Percentiles rank a stretch among this genome's conserved stretches.
Conservation (phyloP, 2,888 invertebrate species). For the Ypsolopha scabrella region DNA sequence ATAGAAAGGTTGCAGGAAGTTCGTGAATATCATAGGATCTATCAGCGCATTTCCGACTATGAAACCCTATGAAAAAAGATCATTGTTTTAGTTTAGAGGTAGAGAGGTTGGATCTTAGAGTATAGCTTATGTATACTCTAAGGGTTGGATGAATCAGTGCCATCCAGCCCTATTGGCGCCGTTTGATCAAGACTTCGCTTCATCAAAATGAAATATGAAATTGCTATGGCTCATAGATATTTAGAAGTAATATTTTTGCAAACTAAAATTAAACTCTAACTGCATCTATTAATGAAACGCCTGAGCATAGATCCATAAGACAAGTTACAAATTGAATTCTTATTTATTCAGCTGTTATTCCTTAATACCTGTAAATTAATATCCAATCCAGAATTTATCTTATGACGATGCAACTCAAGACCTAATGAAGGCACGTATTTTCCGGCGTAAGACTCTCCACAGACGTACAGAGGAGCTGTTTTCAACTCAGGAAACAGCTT, state of each 20-base stretch:
- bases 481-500: slow-evolving; percentile 51
- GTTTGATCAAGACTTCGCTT: too few species aligned
- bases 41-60: slow-evolving; percentile 1
- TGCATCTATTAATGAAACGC: too few species aligned
- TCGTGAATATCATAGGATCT: background rate
- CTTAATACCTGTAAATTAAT: slow-evolving; percentile 23
- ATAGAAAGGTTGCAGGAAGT: background rate
- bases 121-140: too few species aligned
- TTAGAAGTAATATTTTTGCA: too few species aligned
- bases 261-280: too few species aligned
- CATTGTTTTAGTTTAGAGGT: background rate
- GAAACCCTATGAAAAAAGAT: background rate
- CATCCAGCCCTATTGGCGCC: too few species aligned
- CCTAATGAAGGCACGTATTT: slow-evolving; percentile 46
- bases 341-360: background rate
- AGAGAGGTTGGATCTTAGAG: too few species aligned
- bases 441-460: slow-evolving; percentile 65
- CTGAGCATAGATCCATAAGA: too few species aligned
- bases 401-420: slow-evolving; percentile 35
- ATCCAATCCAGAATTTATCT: slow-evolving; percentile 13
- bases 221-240: too few species aligned
- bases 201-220: too few species aligned
- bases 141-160: too few species aligned
- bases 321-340: background rate
- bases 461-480: slow-evolving; percentile 55